Base-by-base conservation (phyloP, 2,797 vertebrate genomes). In the Hoplostethus atlanticus region DNA sequence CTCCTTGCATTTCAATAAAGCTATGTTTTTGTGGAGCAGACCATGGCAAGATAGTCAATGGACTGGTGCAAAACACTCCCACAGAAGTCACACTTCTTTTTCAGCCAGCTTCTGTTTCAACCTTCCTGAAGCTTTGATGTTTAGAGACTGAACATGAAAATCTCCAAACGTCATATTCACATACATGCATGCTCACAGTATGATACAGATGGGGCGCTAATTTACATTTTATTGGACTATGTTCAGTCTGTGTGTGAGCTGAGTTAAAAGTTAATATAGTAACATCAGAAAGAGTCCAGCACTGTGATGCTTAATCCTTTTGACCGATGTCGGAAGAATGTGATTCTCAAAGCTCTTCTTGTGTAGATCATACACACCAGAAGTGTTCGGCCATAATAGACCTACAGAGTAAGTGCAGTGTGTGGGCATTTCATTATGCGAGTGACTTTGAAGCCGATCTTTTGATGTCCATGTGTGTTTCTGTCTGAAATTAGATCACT, bases 1-100 rank as follows among this genome's bases (percentile, higher is more conserved):
- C 88, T 31, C 3, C 68, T 85, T 92, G 90, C 91, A 94, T 95
- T 89, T 95, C 90, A 92, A 91, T 91, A 84, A 83, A 79, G 10
- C 68, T 25, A 36, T 12, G 76, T 53, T 77, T 80, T 36, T 56
- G 71, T 58, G 77, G 77, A 72, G 70, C 62, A 67, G 65, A 83
- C 31, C 21, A 15, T 44, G 76, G 76, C 4, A 38, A 68, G 72
- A 61, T 65, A 80, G 55, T 77, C 71, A 80, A 74, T 42, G 17
- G 62, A 77, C 68, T 50, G 31, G 76, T 68, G 85, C 73, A 81
- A 82, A 57, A 87, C 76, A 84, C 85, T 83, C 84, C 70, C 88
- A 79, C 80, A 58, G 64, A 84, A 88, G 80, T 92, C 84, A 81
- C 89, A 92, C 89, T 87, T 84, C 76, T 73, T 64, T 84, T 84